Evolutionary conservation across 2,113 vertebrate genomes (phyloP), one percentile per base, ranked within the genome.

Genomic region (Herpetotheres cachinnans): DNA sequence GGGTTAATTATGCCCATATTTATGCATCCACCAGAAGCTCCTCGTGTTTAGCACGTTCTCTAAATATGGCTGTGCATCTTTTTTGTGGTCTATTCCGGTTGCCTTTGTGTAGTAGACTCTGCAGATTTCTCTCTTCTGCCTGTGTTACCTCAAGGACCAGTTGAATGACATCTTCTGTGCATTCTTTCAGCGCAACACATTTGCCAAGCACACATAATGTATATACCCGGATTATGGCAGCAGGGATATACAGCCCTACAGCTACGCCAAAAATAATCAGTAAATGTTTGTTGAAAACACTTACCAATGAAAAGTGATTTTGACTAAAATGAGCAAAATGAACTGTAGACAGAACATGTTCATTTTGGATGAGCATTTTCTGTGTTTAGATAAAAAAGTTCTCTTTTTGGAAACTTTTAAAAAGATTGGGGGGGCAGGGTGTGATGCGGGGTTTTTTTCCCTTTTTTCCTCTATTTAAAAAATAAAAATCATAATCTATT

Each of bases 401-500:
- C 2, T 11, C 1, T 18, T 46, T 67, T 38, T 49, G 7, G 6
- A 89, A 88, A 62, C 13, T 49, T 85, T 16, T 59, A 11, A 59
- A 58, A 42, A 42, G 6, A 18, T 29, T 0, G 0, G 11, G 8
- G n/a, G n/a, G n/a, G n/a, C n/a, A n/a, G n/a, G n/a, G n/a, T n/a
- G n/a, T n/a, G n/a, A n/a, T n/a, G n/a, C n/a, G n/a, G n/a, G n/a
- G 3, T 3, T 32, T 66, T 8, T 9, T 1, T 0, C 0, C 1
- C 0, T 15, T 2, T 24, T 10, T 16, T 13, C 3, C 1, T 40
- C 5, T 30, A 3, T 66, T 67, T 11, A 36, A 32, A 52, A 87
- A 61, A 50, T 3, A 25, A 36, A 69, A 73, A 11, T 30, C 22
- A 44, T 18, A 25, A 26, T 19, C 0, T 49, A 30, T 66, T 63